Percentiles rank a stretch among this genome's conserved stretches.
Conservation (phyloP, 1,140 invertebrate species). For the Cataglyphis hispanica region DNA sequence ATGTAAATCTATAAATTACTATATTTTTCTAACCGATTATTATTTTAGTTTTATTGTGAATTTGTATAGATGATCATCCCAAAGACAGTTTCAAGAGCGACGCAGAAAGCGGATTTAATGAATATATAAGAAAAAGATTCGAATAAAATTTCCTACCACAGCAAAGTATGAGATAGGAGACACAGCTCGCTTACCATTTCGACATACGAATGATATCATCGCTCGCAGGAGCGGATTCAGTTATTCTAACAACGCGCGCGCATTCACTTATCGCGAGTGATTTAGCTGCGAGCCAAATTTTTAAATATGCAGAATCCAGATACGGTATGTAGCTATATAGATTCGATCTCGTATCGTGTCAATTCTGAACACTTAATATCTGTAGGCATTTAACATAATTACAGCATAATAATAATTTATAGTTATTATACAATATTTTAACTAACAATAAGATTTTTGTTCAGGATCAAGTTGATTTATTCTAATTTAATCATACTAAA, state of each 20-base stretch:
- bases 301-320: constrained; percentile 36
- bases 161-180: constrained; percentile 59
- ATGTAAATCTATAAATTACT: neutral
- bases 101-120: constrained; percentile 37
- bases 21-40: neutral
- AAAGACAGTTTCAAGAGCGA: constrained; percentile 20
- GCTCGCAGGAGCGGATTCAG: constrained; percentile 70
- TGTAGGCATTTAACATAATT: no score
- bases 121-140: constrained; percentile 35
- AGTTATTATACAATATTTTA: no score
- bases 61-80: constrained; percentile 1
- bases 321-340: neutral
- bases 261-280: constrained; percentile 43
- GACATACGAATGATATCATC: constrained; percentile 76
- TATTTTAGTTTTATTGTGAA: constrained; percentile 14
- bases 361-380: no score
- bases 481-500: no score
- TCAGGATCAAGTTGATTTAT: no score
- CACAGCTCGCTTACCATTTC: constrained; percentile 69
- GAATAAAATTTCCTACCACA: constrained; percentile 50
- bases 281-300: constrained; percentile 49
- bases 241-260: constrained; percentile 65
- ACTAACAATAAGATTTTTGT: no score
- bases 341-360: neutral
- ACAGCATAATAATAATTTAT: no score